phyloP scores from a whole-genome alignment of 2,797 vertebrate genomes.

The Danionella dracula region DNA sequence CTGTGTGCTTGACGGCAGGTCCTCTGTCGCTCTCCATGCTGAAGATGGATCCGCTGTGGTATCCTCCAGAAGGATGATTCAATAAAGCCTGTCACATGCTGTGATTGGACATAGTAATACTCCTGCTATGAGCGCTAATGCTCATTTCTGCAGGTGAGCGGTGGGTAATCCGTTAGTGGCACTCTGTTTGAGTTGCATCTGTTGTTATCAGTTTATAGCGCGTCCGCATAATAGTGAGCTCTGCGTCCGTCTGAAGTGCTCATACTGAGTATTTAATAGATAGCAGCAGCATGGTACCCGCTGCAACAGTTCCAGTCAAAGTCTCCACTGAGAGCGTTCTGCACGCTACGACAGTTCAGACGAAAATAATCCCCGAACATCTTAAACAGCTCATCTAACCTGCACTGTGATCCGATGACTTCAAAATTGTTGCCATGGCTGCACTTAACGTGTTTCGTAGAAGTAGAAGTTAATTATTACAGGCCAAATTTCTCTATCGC shows the following conservation, averaged over 20 bases:
- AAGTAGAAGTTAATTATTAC: too few relatives aligned
- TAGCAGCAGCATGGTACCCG: background rate
- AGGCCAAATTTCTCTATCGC: too few relatives aligned
- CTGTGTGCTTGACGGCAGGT: constrained; percentile 70
- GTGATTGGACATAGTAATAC: constrained; percentile 48
- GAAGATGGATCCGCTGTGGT: constrained; percentile 68
- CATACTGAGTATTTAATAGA: background rate
- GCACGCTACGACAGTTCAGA: too few relatives aligned
- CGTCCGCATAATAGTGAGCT: constrained; percentile 6
- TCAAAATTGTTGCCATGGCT: too few relatives aligned
- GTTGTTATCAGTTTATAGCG: constrained; percentile 8
- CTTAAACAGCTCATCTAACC: too few relatives aligned
- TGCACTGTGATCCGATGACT: too few relatives aligned
- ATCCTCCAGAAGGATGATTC: constrained; percentile 65
- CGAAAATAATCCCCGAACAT: too few relatives aligned
- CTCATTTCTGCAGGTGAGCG: constrained; percentile 46
- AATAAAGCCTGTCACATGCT: constrained; percentile 67
- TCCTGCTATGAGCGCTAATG: constrained; percentile 32
- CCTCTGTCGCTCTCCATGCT: constrained; percentile 52
- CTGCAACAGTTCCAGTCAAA: background rate
- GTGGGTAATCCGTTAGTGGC: constrained; percentile 2
- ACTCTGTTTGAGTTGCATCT: constrained; percentile 7
- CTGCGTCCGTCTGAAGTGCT: constrained; percentile 8
- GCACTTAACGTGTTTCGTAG: too few relatives aligned
- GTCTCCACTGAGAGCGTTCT: background rate